Conservation (phyloP, 1,140 invertebrate genomes). For the Aphidius gifuensis region DNA sequence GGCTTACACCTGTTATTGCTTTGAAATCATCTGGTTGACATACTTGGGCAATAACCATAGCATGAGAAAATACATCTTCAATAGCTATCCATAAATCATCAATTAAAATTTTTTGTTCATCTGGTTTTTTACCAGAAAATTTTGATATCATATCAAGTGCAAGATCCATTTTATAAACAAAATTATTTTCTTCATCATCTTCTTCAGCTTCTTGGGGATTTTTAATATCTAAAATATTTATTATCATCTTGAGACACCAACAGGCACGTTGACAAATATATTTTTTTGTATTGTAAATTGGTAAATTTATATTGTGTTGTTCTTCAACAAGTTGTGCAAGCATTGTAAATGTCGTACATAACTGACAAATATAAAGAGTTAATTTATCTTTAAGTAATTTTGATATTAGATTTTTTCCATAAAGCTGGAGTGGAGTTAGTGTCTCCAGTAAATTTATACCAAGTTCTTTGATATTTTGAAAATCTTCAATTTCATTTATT, state of each 20-base stretch:
- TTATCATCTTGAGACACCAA: conserved; percentile 44
- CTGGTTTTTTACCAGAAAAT: conserved; percentile 32
- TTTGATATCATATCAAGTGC: conserved; percentile 44
- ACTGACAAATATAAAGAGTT: conserved; percentile 42
- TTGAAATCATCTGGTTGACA: conserved; percentile 50
- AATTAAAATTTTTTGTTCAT: conserved; percentile 37
- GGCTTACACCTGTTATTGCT: conserved; percentile 46
- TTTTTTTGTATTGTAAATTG: conserved; percentile 47
- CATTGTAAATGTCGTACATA: conserved; percentile 42
- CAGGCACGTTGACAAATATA: conserved; percentile 48
- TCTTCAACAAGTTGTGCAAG: conserved; percentile 44
- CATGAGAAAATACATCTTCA: conserved; percentile 49
- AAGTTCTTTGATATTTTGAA: conserved; percentile 51
- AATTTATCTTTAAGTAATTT: conserved; percentile 39
- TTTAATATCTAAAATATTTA: conserved; percentile 38
- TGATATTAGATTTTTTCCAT: conserved; percentile 42
- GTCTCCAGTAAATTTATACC: conserved; percentile 45
- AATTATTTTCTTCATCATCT: conserved; percentile 47
- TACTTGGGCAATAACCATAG: conserved; percentile 53
- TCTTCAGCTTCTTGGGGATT: conserved; percentile 42
- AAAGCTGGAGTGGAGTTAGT: conserved; percentile 42
- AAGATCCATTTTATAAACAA: conserved; percentile 51
- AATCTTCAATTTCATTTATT: conserved; percentile 47
- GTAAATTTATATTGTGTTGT: conserved; percentile 41
- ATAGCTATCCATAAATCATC: conserved; percentile 43